Percentiles rank a stretch among this genome's conserved stretches.
These are phyloP conservation scores for Agonopterix alstromeriana DNA, from an alignment of 2,888 invertebrate genomes.

Conservation along the genomic window DNA sequence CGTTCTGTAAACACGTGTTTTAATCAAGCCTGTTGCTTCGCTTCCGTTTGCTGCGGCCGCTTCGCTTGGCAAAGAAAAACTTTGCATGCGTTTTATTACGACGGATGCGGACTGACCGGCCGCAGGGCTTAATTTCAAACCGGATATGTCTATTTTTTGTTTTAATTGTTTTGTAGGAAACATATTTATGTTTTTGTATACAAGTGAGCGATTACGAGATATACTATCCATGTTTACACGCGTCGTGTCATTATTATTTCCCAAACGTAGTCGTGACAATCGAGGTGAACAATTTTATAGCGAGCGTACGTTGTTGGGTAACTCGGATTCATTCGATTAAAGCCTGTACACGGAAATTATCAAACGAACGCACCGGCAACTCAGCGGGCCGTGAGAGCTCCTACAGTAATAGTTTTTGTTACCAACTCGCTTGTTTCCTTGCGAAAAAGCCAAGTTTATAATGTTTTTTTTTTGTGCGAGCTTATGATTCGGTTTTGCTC, in stretches of 20 bases:
- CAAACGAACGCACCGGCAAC: conserved; percentile 70
- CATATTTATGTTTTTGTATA: conserved; percentile 59
- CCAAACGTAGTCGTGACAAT: conserved; percentile 42
- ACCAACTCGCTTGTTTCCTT: conserved; percentile 48
- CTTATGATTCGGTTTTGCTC: too few relatives aligned
- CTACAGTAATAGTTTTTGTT: conserved; percentile 72
- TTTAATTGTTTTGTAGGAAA: too few relatives aligned
- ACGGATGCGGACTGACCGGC: conserved; percentile 57
- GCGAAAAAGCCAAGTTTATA: conserved; percentile 18
- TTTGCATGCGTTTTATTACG: conserved; percentile 76
- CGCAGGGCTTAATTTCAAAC: conserved; percentile 69
- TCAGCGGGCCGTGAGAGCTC: conserved; percentile 64
- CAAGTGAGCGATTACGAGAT: background rate
- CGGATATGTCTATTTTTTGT: conserved; percentile 28
- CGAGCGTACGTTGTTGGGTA: conserved; percentile 7
- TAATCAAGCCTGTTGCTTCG: conserved; percentile 75
- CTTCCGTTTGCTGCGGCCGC: conserved; percentile 65
- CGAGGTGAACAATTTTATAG: conserved; percentile 55
- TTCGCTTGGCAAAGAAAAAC: conserved; percentile 71
- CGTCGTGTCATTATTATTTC: conserved; percentile 15
- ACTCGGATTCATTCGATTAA: conserved; percentile 66
- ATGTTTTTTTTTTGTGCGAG: too few relatives aligned
- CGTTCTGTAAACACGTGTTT: conserved; percentile 75
- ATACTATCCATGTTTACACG: conserved; percentile 15
- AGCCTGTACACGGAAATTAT: conserved; percentile 71